Percentiles rank a stretch among this genome's conserved stretches.
These are phyloP conservation scores for Herpetotheres cachinnans DNA, from an alignment of 2,113 vertebrate species.

Conservation along the genomic window DNA sequence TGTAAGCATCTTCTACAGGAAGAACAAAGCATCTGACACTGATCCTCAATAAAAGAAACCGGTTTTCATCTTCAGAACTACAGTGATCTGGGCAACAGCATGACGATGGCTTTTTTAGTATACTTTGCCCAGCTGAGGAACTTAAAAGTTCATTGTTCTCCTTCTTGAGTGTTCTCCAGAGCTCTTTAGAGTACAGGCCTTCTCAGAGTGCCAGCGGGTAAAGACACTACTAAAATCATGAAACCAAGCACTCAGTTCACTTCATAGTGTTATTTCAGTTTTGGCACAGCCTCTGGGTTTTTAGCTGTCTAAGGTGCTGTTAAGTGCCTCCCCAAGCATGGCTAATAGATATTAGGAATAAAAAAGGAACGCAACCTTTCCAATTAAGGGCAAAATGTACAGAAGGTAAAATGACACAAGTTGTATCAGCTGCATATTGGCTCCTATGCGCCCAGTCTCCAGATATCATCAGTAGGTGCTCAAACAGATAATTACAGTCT, in stretches of 20 bases:
- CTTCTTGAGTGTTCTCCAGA: neutral
- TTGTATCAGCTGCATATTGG: neutral
- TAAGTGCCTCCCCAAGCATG: neutral
- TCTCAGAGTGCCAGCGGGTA: neutral
- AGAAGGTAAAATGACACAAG: slow-evolving; percentile 2
- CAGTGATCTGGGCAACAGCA: neutral
- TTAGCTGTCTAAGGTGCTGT: neutral
- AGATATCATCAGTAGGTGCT: slow-evolving; percentile 25
- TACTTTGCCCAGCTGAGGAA: neutral
- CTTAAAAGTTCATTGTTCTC: neutral
- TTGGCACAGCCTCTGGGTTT: neutral
- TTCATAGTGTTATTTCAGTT: neutral
- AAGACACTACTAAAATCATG: neutral
- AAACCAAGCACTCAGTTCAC: neutral
- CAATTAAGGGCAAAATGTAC: neutral
- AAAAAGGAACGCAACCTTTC: neutral
- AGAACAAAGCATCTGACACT: neutral
- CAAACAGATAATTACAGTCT: slow-evolving; percentile 33
- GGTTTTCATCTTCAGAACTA: neutral
- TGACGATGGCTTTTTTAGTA: neutral
- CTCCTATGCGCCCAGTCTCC: neutral
- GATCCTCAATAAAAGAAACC: neutral
- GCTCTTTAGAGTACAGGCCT: neutral
- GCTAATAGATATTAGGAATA: neutral
- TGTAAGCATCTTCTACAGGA: neutral